Evolutionary conservation across 2,797 vertebrate genomes (phyloP).

Genomic region (Zenarchopterus dispar): DNA sequence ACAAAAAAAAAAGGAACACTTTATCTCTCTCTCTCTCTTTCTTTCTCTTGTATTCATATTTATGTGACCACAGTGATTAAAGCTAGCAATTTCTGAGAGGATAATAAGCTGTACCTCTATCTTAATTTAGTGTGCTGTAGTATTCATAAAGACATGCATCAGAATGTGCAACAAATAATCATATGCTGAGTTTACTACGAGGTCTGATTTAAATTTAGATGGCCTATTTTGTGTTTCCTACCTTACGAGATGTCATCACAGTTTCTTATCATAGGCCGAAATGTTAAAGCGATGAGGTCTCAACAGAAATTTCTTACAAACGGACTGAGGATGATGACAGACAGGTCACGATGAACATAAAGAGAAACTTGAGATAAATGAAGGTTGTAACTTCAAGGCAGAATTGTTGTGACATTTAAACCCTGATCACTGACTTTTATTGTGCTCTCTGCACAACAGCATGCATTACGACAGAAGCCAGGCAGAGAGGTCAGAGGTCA

Average conservation of each 20-base stretch:
- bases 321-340: slow-evolving; percentile 19
- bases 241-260: slow-evolving; percentile 1
- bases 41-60: not conserved
- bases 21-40: not conserved
- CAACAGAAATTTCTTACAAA: slow-evolving; percentile 11
- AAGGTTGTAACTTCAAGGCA: not conserved
- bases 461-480: slow-evolving; percentile 25
- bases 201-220: not conserved
- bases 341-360: slow-evolving; percentile 1
- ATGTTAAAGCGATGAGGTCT: not conserved
- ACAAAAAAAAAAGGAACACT: not conserved
- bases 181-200: slow-evolving; percentile 1
- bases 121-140: not conserved
- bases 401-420: slow-evolving; percentile 2
- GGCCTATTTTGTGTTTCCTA: slow-evolving; percentile 11
- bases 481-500: slow-evolving; percentile 17
- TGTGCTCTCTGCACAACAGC: slow-evolving; percentile 27
- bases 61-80: not conserved
- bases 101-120: not conserved
- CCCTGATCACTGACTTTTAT: slow-evolving; percentile 28
- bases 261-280: slow-evolving; percentile 8
- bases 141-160: not conserved
- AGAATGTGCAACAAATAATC: slow-evolving; percentile 1
- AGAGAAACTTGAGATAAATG: slow-evolving; percentile 5
- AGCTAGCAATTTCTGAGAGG: too few relatives aligned